Base-by-base conservation (phyloP, 1,140 invertebrate genomes). In the Meteorus sp. region DNA sequence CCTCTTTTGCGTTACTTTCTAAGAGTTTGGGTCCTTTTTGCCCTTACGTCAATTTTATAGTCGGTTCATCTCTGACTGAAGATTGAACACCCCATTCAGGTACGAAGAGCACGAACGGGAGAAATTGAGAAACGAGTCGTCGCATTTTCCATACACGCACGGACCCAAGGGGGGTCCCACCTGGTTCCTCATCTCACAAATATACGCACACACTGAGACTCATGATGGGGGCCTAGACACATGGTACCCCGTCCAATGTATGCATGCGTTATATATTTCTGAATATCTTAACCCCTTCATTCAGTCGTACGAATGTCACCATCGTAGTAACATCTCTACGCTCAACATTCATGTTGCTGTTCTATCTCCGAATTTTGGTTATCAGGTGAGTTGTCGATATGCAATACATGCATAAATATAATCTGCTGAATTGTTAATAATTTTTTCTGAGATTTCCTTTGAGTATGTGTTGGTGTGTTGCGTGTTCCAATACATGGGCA, bases 241-340 rank as follows among this genome's bases (percentile, higher is more conserved):
- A 69, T 66, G 56, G 56, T 62, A 68, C 67, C 67, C 69, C 69
- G 64, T 63, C 47, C 60, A 71, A 74, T 73, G 20, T 35, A 70
- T 74, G 72, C 75, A 75, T 75, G 68, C 53, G 69, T 75, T 77
- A 76, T 72, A 65, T 76, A 75, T 72, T 75, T 72, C 66, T 59
- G 71, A 78, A 78, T 80, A 78, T 74, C 71, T 77, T 78, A 80
- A 80, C 77, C 78, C 77, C 77, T 80, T 73, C 55, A 73, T 63
- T 80, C 78, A 80, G 78, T 80, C 77, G 75, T 75, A 68, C 69
- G 68, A 78, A 76, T 74, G 75, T 71, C 76, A 72, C 66, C 67
- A 72, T 63, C 55, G 70, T 66, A 66, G 72, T 70, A 80, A 78
- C 77, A 80, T 70, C 78, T 78, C 75, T 22, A 23, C 19, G 37